Evolutionary conservation across 2,888 invertebrate species (phyloP), one percentile per base, ranked within the genome.

Genomic region (Tanaodytes sp.): DNA sequence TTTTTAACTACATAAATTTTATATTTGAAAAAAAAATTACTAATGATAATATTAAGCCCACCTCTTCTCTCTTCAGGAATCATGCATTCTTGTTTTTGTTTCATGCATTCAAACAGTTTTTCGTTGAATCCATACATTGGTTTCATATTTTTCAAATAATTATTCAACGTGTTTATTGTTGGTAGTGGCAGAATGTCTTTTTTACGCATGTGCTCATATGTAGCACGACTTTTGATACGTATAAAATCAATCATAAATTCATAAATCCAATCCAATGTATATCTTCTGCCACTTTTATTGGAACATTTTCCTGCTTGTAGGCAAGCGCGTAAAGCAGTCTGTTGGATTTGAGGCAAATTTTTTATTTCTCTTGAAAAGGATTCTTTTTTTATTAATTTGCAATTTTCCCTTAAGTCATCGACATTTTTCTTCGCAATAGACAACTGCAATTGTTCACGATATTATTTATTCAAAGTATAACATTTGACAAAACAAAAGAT

Each of bases 111-210:
- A 6, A 33, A 33, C 4, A n/a, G 3, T 4, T 33, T 8, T 27
- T 39, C 23, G 16, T 52, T 1, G 12, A 54, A 54, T 9, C 54
- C 42, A 39, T 52, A 52, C 6, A 19, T 27, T 5, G 40, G 27
- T 30, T 54, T 40, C 16, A 54, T 40, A 27, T 42, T 54, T 5
- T n/a, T 2, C n/a, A 54, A 30, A 18, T 42, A 54, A 30, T 42
- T 30, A 31, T 54, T 40, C 9, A 54, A 30, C 8, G 42, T 54
- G 1, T 54, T 12, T 18, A 54, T 40, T 9, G 54, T 30, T 11
- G 54, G 40, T 2, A 54, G 30, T 3, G 54, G 42, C 14, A 54
- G 39, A 18, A 54, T 42, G 9, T 54, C 12, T 2, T 42, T 40
- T 18, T 42, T n/a, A 12, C 54, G 39, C 11, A 54, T 16, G 30